Conservation (phyloP, 92 coral and sea anemone genomes). For the Parazoanthus atlanticus region DNA sequence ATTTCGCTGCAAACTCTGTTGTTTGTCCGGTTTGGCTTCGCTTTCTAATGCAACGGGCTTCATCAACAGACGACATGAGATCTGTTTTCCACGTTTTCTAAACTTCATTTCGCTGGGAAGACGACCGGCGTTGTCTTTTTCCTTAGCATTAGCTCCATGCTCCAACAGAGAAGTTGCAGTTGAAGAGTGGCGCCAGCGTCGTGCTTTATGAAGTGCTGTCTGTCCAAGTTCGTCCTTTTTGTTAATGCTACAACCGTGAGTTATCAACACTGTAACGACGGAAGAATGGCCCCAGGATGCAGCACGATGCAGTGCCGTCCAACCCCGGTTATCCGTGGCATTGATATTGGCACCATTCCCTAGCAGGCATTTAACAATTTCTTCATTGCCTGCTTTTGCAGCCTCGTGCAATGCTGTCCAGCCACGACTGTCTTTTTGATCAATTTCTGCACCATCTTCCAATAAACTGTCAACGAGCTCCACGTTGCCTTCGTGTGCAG, state of each 20-base stretch:
- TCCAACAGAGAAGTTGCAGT: background rate
- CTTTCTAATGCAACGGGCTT: background rate
- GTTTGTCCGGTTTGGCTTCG: background rate
- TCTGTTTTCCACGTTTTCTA: background rate
- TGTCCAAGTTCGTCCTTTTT: background rate
- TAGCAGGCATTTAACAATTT: background rate
- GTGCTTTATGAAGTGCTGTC: constrained; percentile 33
- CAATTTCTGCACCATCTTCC: background rate
- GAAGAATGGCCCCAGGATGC: constrained; percentile 33
- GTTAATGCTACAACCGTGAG: constrained; percentile 1
- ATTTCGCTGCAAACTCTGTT: background rate
- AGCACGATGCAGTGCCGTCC: constrained; percentile 20
- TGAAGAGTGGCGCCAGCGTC: background rate
- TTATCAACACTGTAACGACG: background rate
- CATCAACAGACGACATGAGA: background rate
- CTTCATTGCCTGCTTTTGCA: constrained; percentile 10
- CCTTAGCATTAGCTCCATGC: background rate
- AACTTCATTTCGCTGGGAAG: background rate
- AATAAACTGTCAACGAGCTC: too few species aligned
- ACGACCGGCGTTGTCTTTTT: background rate
- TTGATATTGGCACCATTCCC: constrained; percentile 11
- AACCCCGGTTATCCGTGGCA: constrained; percentile 25
- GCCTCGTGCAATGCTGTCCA: constrained; percentile 34
- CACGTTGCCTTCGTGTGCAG: background rate
- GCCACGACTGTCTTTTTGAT: background rate